A percentile compares a stretch with the other conserved stretches of the same genome.
These are phyloP conservation scores for Drosophila aff. DNA, from an alignment of 1,140 invertebrate genomes.

Conservation along the genomic window DNA sequence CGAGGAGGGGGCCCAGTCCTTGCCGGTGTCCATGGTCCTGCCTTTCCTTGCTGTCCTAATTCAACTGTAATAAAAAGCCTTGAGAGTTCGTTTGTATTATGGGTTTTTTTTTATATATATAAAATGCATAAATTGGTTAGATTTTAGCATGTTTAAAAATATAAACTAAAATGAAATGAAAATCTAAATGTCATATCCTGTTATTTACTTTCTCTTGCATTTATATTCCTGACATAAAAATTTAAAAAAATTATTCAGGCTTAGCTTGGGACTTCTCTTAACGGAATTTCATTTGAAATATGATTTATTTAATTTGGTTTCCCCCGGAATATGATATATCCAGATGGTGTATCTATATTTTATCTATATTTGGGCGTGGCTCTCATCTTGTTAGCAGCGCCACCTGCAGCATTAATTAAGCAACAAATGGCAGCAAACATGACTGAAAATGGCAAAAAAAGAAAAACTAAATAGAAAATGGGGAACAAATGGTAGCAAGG, in stretches of 20 bases:
- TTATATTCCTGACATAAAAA: neutral
- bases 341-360: constrained; percentile 15
- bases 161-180: neutral
- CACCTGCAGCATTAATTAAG: constrained; percentile 79
- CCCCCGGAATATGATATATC: constrained; percentile 24
- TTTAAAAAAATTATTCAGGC: neutral
- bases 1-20: neutral
- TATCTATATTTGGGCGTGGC: constrained; percentile 49
- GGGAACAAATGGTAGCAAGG: neutral
- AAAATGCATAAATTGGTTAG: neutral
- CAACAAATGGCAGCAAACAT: constrained; percentile 56
- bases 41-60: neutral
- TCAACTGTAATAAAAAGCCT: neutral
- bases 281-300: constrained; percentile 13
- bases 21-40: neutral
- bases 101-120: too few relatives aligned
- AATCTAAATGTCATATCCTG: neutral
- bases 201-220: neutral
- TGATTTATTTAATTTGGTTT: constrained; percentile 32
- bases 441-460: constrained; percentile 33
- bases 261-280: neutral
- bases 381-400: constrained; percentile 63
- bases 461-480: constrained; percentile 4
- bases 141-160: neutral
- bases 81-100: too few relatives aligned